Evolutionary conservation across 2,797 vertebrate genomes (phyloP), one percentile per base, ranked within the genome.

Genomic region (Platyrinchus mystaceus): DNA sequence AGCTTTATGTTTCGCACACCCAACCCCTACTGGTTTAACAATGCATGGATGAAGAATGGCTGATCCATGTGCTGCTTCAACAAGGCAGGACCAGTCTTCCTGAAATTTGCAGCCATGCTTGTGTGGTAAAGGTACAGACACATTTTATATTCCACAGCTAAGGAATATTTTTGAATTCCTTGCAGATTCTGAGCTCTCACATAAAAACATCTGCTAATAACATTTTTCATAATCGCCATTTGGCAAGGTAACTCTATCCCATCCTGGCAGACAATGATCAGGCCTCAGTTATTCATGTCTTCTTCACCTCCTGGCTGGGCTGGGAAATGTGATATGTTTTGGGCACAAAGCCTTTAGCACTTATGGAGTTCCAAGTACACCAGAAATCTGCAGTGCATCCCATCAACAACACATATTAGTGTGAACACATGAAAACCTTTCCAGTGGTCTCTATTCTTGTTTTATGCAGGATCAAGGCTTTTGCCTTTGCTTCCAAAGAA

Each of bases 201-300:
- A 83, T 89, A 64, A 84, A 93, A 89, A 87, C 91, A 96, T 94
- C 93, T 96, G 95, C 69, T 91, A 96, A 81, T 87, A 94, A 85
- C 79, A 91, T 84, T 80, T 90, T 92, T 92, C 70, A 77, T 88
- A 83, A 91, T 93, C 84, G 91, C 76, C 28, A 32, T 93, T 96
- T 88, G 79, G 89, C 9, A 0, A 85, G 32, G 83, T 89, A 94
- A 91, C 69, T 82, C 47, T 85, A 89, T 83, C 82, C 71, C 69
- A 89, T 87, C 71, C 84, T 95, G 95, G 87, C 89, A 96, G 86
- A 93, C 69, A 83, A 75, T 63, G 89, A 84, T 67, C 68, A 89
- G 78, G 84, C 79, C 75, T 87, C 78, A 70, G 75, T 94, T 93
- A 91, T 70, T 91, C 89, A 78, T n/a, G 73, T 90, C 89, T 95